Evolutionary conservation across 2,797 vertebrate genomes (phyloP).

Genomic region (Microctenopoma steveboyesi): DNA sequence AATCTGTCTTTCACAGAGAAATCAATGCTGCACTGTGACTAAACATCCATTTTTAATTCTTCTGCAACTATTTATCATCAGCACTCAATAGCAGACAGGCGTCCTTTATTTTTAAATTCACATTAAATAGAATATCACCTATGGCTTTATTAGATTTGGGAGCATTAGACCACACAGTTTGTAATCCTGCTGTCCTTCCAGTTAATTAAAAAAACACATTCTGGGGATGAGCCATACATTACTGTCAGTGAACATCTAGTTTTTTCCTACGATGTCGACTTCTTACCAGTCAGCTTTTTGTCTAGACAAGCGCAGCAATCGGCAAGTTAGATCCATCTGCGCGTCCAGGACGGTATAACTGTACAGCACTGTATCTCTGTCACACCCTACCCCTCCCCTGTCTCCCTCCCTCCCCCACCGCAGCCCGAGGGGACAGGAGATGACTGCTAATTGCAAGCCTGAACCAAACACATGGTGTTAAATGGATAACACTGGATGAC

Average conservation of each 20-base stretch:
- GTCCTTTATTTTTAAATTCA: conserved; percentile 1
- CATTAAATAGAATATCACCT: not conserved
- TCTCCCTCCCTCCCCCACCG: conserved; percentile 21
- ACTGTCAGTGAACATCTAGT: conserved; percentile 9
- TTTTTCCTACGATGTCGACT: conserved; percentile 47
- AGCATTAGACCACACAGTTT: not conserved
- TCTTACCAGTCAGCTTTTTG: conserved; percentile 49
- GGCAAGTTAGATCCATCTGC: conserved; percentile 56
- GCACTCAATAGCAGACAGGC: not conserved
- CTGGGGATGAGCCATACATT: conserved; percentile 22
- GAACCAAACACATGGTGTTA: conserved; percentile 55
- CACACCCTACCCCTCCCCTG: conserved; percentile 18
- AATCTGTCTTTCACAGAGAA: conserved; percentile 24
- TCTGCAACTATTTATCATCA: conserved; percentile 32
- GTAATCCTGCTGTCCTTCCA: conserved; percentile 2
- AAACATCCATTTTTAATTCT: conserved; percentile 45
- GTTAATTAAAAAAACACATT: conserved; percentile 14
- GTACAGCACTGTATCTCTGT: conserved; percentile 31
- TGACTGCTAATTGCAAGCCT: conserved; percentile 74
- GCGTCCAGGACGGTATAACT: conserved; percentile 41
- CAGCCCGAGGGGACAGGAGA: conserved; percentile 64
- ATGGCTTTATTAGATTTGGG: not conserved
- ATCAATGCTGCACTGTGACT: conserved; percentile 35
- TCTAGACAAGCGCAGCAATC: conserved; percentile 44
- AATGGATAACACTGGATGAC: conserved; percentile 59